phyloP scores from a whole-genome alignment of 1,140 invertebrate genomes.

The Camponotus floridanus region DNA sequence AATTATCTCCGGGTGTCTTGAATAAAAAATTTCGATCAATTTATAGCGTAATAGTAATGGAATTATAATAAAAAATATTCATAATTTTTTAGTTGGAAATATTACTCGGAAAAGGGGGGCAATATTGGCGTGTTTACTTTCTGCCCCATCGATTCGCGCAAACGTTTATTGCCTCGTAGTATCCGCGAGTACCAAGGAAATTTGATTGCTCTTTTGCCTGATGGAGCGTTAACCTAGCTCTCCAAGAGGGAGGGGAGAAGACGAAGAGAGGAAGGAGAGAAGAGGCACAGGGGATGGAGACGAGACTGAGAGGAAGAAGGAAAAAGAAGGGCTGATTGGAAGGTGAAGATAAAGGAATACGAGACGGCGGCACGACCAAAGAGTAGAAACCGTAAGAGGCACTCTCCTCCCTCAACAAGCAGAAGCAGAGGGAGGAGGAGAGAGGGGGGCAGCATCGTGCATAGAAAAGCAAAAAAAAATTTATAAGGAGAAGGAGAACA shows the following conservation, averaged over 20 bases:
- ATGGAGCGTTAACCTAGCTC: slow-evolving; percentile 42
- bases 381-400: slow-evolving; percentile 78
- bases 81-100: neutral
- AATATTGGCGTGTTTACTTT: neutral
- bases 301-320: slow-evolving; percentile 32
- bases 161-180: neutral
- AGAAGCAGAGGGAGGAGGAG: slow-evolving; percentile 54
- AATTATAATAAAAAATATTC: neutral
- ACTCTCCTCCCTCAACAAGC: slow-evolving; percentile 66
- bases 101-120: too few relatives aligned
- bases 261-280: neutral
- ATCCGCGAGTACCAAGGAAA: neutral
- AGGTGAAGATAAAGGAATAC: slow-evolving; percentile 80
- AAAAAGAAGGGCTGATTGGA: slow-evolving; percentile 73
- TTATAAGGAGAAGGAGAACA: slow-evolving; percentile 44
- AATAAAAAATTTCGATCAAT: neutral
- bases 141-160: neutral
- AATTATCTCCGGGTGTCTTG: neutral
- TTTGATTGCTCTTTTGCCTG: neutral
- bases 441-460: slow-evolving; percentile 64
- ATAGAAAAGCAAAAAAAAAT: slow-evolving; percentile 69
- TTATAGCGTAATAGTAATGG: neutral
- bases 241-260: neutral
- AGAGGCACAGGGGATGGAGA: slow-evolving; percentile 15
- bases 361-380: slow-evolving; percentile 77